These are phyloP conservation scores for Brotula barbata DNA, from an alignment of 2,797 vertebrate species.

Conservation along the genomic window DNA sequence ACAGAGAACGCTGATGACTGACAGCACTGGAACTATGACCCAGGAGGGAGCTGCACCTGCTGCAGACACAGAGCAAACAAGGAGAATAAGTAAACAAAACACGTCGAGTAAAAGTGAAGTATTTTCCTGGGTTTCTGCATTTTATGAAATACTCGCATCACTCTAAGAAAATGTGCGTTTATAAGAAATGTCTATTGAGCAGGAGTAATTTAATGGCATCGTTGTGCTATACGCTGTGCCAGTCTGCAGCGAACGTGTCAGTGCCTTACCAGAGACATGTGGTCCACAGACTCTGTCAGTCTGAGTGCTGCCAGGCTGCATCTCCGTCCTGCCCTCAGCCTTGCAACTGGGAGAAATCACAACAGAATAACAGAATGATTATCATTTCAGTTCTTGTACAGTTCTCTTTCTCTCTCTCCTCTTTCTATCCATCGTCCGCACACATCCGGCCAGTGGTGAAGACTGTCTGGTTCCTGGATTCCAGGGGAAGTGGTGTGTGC, in stretches of 20 bases:
- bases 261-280: constrained; percentile 58
- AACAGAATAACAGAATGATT: constrained; percentile 7
- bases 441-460: constrained; percentile 55
- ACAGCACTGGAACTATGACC: constrained; percentile 78
- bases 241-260: not conserved
- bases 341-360: constrained; percentile 82
- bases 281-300: constrained; percentile 83
- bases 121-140: not conserved
- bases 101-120: not conserved
- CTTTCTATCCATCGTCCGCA: constrained; percentile 32
- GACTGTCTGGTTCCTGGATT: constrained; percentile 60
- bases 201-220: constrained; percentile 4
- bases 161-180: too few species aligned
- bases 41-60: constrained; percentile 68
- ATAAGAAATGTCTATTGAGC: too few species aligned
- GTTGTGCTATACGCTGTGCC: not conserved
- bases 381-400: not conserved
- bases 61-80: constrained; percentile 24
- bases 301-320: constrained; percentile 74
- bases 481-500: constrained; percentile 69
- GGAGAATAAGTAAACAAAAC: not conserved
- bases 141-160: not conserved
- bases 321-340: constrained; percentile 78
- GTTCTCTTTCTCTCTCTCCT: not conserved
- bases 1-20: constrained; percentile 75